Evolutionary conservation across 2,797 vertebrate genomes (phyloP).

Genomic region (Muscicapa comitata): DNA sequence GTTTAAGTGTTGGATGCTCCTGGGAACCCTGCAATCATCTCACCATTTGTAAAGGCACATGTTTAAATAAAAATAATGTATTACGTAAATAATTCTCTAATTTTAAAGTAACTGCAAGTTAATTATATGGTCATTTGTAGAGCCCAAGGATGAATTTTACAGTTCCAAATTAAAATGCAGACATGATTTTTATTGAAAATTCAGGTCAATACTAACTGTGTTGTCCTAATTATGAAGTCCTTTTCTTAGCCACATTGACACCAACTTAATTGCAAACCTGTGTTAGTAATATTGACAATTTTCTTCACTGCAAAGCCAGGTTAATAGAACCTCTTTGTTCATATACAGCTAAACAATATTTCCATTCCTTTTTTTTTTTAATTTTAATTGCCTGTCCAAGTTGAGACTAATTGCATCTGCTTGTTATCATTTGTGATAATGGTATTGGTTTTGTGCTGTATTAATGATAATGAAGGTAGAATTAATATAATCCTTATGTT

Average conservation of each 20-base stretch:
- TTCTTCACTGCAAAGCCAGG: neutral
- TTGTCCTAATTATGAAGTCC: slow-evolving; percentile 60
- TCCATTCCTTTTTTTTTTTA: neutral
- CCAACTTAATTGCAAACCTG: slow-evolving; percentile 58
- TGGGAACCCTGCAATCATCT: neutral
- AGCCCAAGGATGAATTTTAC: slow-evolving; percentile 51
- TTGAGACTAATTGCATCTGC: slow-evolving; percentile 23
- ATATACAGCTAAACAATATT: neutral
- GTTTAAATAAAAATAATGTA: neutral
- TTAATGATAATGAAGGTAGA: slow-evolving; percentile 23
- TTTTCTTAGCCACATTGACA: slow-evolving; percentile 45
- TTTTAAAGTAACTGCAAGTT: slow-evolving; percentile 24
- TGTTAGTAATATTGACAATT: slow-evolving; percentile 55
- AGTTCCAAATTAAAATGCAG: slow-evolving; percentile 58
- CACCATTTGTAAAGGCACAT: neutral
- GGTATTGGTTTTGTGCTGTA: slow-evolving; percentile 18
- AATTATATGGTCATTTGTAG: slow-evolving; percentile 28
- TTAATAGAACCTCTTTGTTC: slow-evolving; percentile 45
- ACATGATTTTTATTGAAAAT: slow-evolving; percentile 64
- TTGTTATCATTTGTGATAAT: slow-evolving; percentile 22
- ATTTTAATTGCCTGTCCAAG: neutral
- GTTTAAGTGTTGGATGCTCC: neutral
- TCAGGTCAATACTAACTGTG: slow-evolving; percentile 53
- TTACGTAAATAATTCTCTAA: slow-evolving; percentile 21
- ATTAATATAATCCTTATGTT: slow-evolving; percentile 33